Conservation (phyloP, 2,113 vertebrate species). For the Sphyrna mokarran region DNA sequence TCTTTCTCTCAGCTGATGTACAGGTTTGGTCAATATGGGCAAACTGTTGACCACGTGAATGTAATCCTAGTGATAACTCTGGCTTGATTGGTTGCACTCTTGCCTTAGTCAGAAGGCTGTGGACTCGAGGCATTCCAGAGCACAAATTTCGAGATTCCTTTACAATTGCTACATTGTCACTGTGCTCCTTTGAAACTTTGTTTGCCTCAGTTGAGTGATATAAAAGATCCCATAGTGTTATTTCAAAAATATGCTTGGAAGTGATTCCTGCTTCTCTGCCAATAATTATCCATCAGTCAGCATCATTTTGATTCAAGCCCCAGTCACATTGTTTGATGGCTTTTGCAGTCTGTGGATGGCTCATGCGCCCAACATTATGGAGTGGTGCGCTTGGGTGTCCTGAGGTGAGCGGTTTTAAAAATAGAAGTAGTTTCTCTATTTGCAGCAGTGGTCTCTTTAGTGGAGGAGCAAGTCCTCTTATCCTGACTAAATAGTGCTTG, state of each 20-base stretch:
- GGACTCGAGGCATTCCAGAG: neutral
- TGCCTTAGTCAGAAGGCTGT: neutral
- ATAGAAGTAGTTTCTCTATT: neutral
- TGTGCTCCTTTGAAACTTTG: too few species aligned
- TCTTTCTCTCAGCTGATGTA: neutral
- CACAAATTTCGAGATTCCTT: neutral
- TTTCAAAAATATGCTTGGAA: too few species aligned
- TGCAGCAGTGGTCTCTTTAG: neutral
- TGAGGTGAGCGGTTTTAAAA: neutral
- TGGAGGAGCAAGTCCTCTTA: neutral
- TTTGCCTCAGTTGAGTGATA: too few species aligned
- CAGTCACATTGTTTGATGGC: neutral
- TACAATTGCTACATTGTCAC: too few species aligned
- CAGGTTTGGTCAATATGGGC: neutral
- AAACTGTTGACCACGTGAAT: neutral
- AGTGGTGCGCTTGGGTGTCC: neutral
- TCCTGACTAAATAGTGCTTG: neutral
- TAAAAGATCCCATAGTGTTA: too few species aligned
- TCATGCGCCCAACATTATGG: neutral
- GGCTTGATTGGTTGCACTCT: too few species aligned
- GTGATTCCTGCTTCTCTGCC: too few species aligned
- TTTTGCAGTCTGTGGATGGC: neutral
- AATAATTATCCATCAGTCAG: too few species aligned
- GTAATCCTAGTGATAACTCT: neutral
- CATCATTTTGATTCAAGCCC: too few species aligned